Evolutionary conservation across 2,888 invertebrate species (phyloP).

Genomic region (Eristalinus aeneus): DNA sequence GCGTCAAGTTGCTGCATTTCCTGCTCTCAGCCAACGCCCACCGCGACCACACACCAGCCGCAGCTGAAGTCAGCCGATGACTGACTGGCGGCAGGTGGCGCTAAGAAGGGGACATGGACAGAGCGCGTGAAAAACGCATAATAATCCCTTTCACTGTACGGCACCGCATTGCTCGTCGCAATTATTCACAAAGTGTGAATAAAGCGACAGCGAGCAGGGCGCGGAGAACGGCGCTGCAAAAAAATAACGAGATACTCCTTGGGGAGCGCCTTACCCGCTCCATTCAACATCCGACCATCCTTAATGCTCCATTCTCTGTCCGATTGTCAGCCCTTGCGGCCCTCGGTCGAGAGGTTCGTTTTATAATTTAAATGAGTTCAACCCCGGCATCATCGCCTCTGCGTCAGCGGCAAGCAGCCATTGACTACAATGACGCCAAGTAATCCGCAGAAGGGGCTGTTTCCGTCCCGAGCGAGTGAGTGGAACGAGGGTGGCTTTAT

Average conservation of each 20-base stretch:
- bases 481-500: neutral
- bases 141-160: conserved; percentile 14
- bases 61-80: neutral
- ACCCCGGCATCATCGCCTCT: conserved; percentile 10
- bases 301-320: conserved; percentile 12
- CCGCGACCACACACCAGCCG: neutral
- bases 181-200: conserved; percentile 66
- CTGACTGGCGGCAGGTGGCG: neutral
- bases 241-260: conserved; percentile 65
- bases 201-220: conserved; percentile 3
- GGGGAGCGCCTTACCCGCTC: conserved; percentile 24
- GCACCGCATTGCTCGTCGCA: conserved; percentile 58
- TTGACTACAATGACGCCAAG: conserved; percentile 33
- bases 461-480: neutral
- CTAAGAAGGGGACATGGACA: neutral
- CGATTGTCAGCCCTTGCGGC: neutral
- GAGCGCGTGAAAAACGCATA: conserved; percentile 47
- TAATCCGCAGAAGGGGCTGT: conserved; percentile 15
- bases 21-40: neutral
- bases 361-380: conserved; percentile 65
- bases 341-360: conserved; percentile 9
- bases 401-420: conserved; percentile 32
- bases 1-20: conserved; percentile 61
- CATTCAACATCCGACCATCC: conserved; percentile 34
- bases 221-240: neutral